Base-by-base conservation (phyloP, 1,140 invertebrate species). In the Brachionus plicatilis region DNA sequence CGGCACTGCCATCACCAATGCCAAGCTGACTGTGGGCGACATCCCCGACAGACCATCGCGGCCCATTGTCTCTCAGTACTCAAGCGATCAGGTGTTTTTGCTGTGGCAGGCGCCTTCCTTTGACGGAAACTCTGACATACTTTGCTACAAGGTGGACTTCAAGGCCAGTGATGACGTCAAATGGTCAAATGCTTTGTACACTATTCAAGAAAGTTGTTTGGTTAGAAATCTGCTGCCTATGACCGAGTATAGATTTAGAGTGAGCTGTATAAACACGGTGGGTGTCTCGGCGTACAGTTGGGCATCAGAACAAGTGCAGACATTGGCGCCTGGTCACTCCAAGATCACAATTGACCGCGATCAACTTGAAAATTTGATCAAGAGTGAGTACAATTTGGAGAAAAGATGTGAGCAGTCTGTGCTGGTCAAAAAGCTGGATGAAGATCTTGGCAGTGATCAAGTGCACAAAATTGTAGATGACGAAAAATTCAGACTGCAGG, bases 121-220 rank as follows among this genome's bases (percentile, higher is more conserved):
- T 56, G 87, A 89, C 85, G 89, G 88, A 6, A 88, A 89, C 85
- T 86, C 87, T 6, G 86, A 87, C 70, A 87, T 89, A 91, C 91
- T 50, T 85, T 88, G 88, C 72, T 89, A 90, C 86, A 88, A 87
- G 83, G 86, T 89, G 17, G 88, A 89, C 86, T 90, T 88, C 84
- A 88, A 88, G 75, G 87, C 43, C 68, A 20, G 87, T 90, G 94
- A 94, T 87, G 93, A 93, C 24, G 91, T 93, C 24, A 92, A 94
- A 27, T 99, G 97, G 97, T 92, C 91, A n/a, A 93, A 93, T 17
- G 92, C 95, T 3, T 93, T 93, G 4, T 93, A 93, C 83, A 95
- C 96, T 86, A 96, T 98, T 66, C 94, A 98, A 87, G 96, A 98
- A 88, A 96, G 96, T 88, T 97, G 93, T 86, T 88, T 97, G 0